Conservation (phyloP, 2,797 vertebrate species). For the Neopelma chrysocephalum region DNA sequence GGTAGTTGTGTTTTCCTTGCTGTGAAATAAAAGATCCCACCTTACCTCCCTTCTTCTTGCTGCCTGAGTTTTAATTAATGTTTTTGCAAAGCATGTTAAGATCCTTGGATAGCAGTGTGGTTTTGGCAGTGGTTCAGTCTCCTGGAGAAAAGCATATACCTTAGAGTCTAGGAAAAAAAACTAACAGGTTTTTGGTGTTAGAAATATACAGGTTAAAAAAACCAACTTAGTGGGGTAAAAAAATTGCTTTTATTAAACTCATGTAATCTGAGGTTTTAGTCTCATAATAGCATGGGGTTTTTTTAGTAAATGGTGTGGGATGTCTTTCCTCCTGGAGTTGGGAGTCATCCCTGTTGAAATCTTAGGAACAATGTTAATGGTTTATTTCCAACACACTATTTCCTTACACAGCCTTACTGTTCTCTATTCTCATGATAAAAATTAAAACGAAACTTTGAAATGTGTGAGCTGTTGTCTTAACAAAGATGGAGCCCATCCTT, state of each 20-base stretch:
- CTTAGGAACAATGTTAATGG: neutral
- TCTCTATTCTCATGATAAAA: neutral
- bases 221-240: neutral
- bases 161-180: neutral
- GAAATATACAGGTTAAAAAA: neutral
- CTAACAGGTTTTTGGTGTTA: neutral
- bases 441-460: neutral
- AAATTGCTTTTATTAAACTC: neutral
- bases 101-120: constrained; percentile 2
- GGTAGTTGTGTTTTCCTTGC: neutral
- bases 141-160: neutral
- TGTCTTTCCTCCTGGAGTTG: neutral
- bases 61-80: constrained; percentile 47
- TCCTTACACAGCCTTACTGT: neutral
- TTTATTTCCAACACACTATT: neutral
- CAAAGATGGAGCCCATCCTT: neutral
- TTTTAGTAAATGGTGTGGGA: neutral
- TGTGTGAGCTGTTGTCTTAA: neutral
- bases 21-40: neutral
- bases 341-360: neutral
- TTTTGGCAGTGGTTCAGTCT: constrained; percentile 37
- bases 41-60: neutral
- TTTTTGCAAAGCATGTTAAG: neutral
- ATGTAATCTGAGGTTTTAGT: neutral
- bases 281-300: neutral